Conservation (phyloP, 1,140 invertebrate genomes). For the Acromyrmex charruanus region DNA sequence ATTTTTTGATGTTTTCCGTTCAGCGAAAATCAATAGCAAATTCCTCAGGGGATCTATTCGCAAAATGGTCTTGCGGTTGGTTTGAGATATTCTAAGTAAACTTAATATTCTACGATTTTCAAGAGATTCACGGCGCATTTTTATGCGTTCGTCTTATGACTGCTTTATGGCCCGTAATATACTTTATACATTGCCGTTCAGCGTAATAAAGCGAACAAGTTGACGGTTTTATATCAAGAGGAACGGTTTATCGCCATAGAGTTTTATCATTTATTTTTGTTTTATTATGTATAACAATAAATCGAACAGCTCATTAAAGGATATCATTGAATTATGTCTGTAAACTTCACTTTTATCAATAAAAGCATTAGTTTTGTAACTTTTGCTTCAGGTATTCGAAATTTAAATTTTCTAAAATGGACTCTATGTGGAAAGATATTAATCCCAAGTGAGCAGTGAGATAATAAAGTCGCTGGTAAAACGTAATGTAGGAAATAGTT, state of each 20-base stretch:
- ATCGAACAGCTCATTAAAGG: not conserved
- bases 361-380: not conserved
- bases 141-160: constrained; percentile 27
- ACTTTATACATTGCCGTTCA: not conserved
- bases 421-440: not conserved
- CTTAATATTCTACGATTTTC: not conserved
- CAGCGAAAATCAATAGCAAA: not conserved
- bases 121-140: constrained; percentile 14
- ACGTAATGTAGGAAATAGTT: not conserved
- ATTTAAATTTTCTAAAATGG: not conserved
- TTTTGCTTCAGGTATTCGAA: not conserved
- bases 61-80: not conserved
- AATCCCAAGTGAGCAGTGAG: not conserved
- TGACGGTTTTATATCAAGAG: constrained; percentile 23
- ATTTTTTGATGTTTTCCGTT: not conserved
- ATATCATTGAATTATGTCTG: not conserved
- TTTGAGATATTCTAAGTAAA: not conserved
- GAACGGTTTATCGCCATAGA: not conserved
- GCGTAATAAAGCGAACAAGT: constrained; percentile 28
- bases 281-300: not conserved
- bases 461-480: not conserved
- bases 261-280: constrained; percentile 1
- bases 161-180: constrained; percentile 37
- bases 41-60: not conserved
- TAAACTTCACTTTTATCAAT: not conserved